Evolutionary conservation across 2,113 vertebrate genomes (phyloP).

Genomic region (Corythaeola cristata): DNA sequence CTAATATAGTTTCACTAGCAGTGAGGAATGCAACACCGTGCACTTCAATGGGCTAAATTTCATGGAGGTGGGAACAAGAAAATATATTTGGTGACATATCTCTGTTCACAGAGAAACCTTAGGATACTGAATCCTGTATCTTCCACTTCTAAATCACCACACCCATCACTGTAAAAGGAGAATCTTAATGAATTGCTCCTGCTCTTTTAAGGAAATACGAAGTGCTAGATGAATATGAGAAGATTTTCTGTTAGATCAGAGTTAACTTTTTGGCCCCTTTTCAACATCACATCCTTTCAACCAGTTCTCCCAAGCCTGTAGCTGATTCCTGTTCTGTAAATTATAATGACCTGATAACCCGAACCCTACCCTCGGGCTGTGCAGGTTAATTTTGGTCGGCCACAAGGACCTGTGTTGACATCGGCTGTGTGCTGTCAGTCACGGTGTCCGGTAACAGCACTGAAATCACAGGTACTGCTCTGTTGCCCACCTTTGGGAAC

Average conservation of each 20-base stretch:
- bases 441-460: not conserved
- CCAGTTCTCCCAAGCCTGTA: not conserved
- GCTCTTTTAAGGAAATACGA: not conserved
- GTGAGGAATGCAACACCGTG: not conserved
- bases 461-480: not conserved
- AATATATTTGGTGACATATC: constrained; percentile 14
- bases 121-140: not conserved
- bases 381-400: not conserved
- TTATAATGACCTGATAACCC: not conserved
- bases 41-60: constrained; percentile 2
- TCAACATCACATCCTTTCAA: not conserved
- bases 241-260: not conserved
- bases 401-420: not conserved
- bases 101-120: constrained; percentile 11
- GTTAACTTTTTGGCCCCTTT: not conserved
- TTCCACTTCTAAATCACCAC: constrained; percentile 14
- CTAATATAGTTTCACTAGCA: constrained; percentile 43
- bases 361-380: not conserved
- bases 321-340: not conserved
- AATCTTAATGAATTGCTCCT: constrained; percentile 25
- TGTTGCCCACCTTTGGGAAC: not conserved
- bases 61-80: not conserved
- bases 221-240: not conserved
- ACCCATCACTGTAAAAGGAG: not conserved
- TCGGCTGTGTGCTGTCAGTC: not conserved